Percentiles rank a stretch among this genome's conserved stretches.
Evolutionary conservation across 1,140 invertebrate species (phyloP).

Genomic region (Antheraea pernyi): DNA sequence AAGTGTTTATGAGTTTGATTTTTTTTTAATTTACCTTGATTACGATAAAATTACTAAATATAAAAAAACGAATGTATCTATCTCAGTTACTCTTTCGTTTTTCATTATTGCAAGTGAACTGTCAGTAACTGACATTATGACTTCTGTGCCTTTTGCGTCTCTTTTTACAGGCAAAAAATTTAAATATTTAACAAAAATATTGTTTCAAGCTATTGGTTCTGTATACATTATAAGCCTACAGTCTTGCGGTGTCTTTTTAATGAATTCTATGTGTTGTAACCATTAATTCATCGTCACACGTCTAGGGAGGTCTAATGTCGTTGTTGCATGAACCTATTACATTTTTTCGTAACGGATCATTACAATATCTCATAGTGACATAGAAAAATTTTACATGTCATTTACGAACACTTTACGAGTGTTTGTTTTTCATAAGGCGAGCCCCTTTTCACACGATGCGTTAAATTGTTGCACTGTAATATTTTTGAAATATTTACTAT

Average conservation of each 20-base stretch:
- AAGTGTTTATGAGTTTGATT: no score
- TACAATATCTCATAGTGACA: constrained; percentile 77
- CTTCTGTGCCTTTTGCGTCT: no score
- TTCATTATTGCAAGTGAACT: no score
- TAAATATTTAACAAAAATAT: no score
- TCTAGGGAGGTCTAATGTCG: constrained; percentile 51
- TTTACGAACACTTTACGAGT: constrained; percentile 65
- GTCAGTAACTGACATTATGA: no score
- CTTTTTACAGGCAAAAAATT: no score
- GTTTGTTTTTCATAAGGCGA: constrained; percentile 74
- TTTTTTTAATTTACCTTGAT: no score
- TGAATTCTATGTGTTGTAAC: neutral
- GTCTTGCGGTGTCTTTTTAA: neutral
- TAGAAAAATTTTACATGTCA: constrained; percentile 77
- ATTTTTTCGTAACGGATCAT: constrained; percentile 72
- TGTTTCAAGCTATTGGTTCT: no score
- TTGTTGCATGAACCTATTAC: constrained; percentile 65
- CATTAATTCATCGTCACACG: constrained; percentile 18
- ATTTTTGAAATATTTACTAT: neutral
- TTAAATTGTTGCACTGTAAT: constrained; percentile 8
- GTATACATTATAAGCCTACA: neutral
- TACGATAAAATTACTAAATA: no score
- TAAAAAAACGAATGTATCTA: no score
- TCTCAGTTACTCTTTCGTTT: no score
- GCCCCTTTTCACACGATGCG: constrained; percentile 23